These are phyloP conservation scores for Melanocharis versteri DNA, from an alignment of 2,113 vertebrate genomes.

Conservation along the genomic window DNA sequence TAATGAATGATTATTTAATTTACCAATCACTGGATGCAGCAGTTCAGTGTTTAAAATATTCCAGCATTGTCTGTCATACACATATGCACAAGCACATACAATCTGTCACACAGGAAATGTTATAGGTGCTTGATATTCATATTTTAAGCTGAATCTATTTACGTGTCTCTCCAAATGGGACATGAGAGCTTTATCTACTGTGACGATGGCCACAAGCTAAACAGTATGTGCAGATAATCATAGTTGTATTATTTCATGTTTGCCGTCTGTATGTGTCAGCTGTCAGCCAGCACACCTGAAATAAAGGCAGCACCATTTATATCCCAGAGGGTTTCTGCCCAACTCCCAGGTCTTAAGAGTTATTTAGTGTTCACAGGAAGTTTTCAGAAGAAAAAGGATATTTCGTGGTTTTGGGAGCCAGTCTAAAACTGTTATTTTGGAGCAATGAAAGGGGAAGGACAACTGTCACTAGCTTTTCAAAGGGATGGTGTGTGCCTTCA, in stretches of 20 bases:
- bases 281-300: neutral
- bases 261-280: neutral
- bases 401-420: neutral
- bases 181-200: neutral
- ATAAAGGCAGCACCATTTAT: neutral
- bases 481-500: neutral
- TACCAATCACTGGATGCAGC: neutral
- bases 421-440: neutral
- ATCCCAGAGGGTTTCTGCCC: neutral
- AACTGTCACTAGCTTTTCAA: neutral
- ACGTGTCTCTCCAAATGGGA: neutral
- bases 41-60: constrained; percentile 44
- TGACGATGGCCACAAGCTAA: neutral
- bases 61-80: neutral
- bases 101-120: neutral
- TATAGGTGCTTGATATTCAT: neutral
- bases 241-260: neutral
- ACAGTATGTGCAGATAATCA: neutral
- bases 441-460: neutral
- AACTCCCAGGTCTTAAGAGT: neutral
- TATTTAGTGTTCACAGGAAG: neutral
- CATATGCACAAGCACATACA: neutral
- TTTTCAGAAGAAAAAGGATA: neutral
- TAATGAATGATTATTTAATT: constrained; percentile 59
- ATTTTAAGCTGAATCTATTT: neutral